phyloP scores from a whole-genome alignment of 2,888 invertebrate species.

The Ichneumon xanthorius region DNA sequence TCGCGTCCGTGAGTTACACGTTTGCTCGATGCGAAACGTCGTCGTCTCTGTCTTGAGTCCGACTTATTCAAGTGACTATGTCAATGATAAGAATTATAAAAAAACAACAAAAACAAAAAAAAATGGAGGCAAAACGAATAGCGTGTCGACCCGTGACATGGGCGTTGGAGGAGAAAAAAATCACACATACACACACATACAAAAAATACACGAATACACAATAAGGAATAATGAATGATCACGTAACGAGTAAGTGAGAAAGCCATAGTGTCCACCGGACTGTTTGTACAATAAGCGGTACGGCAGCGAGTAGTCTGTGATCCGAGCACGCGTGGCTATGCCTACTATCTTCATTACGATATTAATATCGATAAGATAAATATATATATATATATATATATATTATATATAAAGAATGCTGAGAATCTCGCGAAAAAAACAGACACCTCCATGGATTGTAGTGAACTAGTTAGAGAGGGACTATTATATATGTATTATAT shows the following conservation, averaged over 20 bases:
- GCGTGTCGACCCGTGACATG: slow-evolving; percentile 19
- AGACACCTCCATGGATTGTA: slow-evolving; percentile 80
- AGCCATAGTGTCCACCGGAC: slow-evolving; percentile 84
- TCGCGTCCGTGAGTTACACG: slow-evolving; percentile 44
- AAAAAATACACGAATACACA: slow-evolving; percentile 34
- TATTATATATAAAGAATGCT: slow-evolving; percentile 62
- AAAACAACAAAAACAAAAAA: slow-evolving; percentile 9
- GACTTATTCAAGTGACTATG: not conserved
- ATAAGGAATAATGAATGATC: slow-evolving; percentile 71
- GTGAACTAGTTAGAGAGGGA: slow-evolving; percentile 81
- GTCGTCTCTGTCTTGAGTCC: not conserved
- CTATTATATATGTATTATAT: slow-evolving; percentile 80
- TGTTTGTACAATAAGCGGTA: slow-evolving; percentile 80
- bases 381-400: slow-evolving; percentile 71
- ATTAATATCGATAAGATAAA: slow-evolving; percentile 82
- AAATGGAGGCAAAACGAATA: slow-evolving; percentile 26
- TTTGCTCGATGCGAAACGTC: slow-evolving; percentile 29
- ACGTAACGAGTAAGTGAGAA: slow-evolving; percentile 69
- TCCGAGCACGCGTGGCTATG: slow-evolving; percentile 84
- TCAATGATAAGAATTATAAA: slow-evolving; percentile 10
- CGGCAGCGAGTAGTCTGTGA: slow-evolving; percentile 84
- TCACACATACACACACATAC: slow-evolving; percentile 44
- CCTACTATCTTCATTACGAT: slow-evolving; percentile 84
- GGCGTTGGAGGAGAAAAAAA: slow-evolving; percentile 50
- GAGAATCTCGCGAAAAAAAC: slow-evolving; percentile 64